These are phyloP conservation scores for Noctuana brunneofusca DNA, from an alignment of 2,888 invertebrate species.

Conservation along the genomic window DNA sequence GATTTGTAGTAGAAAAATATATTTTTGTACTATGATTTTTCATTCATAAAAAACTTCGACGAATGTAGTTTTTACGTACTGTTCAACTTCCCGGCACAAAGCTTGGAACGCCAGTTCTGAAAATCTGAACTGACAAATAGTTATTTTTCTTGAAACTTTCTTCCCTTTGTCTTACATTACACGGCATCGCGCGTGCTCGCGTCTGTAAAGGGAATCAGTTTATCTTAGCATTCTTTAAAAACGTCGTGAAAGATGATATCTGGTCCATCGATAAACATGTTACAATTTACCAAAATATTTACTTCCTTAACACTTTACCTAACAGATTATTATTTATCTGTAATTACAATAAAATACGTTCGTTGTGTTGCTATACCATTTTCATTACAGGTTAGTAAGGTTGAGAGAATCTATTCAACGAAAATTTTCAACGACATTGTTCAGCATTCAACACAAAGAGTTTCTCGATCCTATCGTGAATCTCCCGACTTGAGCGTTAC, in stretches of 20 bases:
- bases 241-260: neutral
- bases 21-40: constrained; percentile 20
- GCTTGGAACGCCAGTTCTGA: too few species aligned
- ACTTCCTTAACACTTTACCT: neutral
- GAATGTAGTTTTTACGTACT: neutral
- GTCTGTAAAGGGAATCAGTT: neutral
- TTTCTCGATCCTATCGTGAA: constrained; percentile 17
- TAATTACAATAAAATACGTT: neutral
- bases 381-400: neutral
- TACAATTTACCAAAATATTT: constrained; percentile 2
- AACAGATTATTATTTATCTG: neutral
- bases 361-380: neutral
- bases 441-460: constrained; percentile 10
- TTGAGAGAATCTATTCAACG: constrained; percentile 10
- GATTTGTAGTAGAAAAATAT: constrained; percentile 7
- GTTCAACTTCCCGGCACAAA: too few species aligned
- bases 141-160: too few species aligned
- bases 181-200: neutral
- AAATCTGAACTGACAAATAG: too few species aligned
- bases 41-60: neutral
- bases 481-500: constrained; percentile 45
- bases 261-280: neutral
- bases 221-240: neutral
- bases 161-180: too few species aligned
- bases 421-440: too few species aligned